Conservation (phyloP, 2,797 vertebrate species). For the Falco novaeseelandiae region DNA sequence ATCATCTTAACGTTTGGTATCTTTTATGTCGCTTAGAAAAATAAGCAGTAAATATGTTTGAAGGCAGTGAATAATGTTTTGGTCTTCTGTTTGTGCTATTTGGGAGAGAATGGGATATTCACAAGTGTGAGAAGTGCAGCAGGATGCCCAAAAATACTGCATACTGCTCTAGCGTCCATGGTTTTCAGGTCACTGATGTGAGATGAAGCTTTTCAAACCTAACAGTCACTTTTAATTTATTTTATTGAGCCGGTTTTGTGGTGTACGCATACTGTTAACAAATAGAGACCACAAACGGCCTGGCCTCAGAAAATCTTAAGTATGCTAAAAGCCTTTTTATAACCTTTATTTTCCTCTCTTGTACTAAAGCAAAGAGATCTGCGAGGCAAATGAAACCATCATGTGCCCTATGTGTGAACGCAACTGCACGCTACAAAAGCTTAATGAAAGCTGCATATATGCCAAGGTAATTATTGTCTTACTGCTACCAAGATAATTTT, state of each 20-base stretch:
- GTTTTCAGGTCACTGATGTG: neutral
- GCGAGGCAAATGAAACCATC: slow-evolving; percentile 91
- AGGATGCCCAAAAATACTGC: neutral
- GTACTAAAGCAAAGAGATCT: slow-evolving; percentile 91
- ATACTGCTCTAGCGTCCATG: too few relatives aligned
- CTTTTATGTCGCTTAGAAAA: neutral
- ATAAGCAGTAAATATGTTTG: neutral
- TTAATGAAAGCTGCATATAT: slow-evolving; percentile 96
- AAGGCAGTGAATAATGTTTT: neutral
- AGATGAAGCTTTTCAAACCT: neutral
- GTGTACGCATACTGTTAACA: neutral
- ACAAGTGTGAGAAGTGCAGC: neutral
- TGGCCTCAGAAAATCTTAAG: neutral
- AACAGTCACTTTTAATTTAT: neutral
- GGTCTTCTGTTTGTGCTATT: neutral
- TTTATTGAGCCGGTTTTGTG: neutral
- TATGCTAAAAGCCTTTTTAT: neutral
- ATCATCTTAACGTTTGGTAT: neutral
- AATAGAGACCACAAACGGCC: neutral
- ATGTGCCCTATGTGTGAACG: slow-evolving; percentile 98
- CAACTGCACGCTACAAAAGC: slow-evolving; percentile 89
- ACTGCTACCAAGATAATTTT: neutral
- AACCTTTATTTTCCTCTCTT: slow-evolving; percentile 12
- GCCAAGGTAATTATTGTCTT: slow-evolving; percentile 86
- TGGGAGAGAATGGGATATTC: neutral